These are phyloP conservation scores for Lophochroa leadbeateri DNA, from an alignment of 2,113 vertebrate species.

Conservation along the genomic window DNA sequence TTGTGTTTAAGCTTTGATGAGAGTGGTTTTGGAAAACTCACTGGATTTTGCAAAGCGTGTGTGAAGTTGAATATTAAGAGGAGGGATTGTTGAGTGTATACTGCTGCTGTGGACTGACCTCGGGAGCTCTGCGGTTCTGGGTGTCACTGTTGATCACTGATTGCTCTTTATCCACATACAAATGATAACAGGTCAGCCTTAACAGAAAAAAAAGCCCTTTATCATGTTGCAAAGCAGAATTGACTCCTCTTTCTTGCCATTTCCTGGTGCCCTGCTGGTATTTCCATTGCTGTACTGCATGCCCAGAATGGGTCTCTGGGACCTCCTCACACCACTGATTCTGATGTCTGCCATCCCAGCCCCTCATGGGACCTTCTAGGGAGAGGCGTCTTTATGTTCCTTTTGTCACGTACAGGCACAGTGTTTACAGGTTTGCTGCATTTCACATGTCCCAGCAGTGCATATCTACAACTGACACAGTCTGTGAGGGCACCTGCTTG, in stretches of 20 bases:
- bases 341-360: neutral
- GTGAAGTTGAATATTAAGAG: neutral
- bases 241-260: neutral
- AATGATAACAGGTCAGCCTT: neutral
- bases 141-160: neutral
- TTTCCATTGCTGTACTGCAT: neutral
- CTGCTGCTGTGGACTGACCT: neutral
- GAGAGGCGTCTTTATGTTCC: neutral
- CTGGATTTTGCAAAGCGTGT: neutral
- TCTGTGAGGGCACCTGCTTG: neutral
- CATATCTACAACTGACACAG: neutral
- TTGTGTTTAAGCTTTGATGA: neutral
- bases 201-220: neutral
- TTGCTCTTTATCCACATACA: neutral
- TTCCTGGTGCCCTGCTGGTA: neutral
- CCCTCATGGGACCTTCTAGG: neutral
- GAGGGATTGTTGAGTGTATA: neutral
- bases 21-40: neutral
- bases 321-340: neutral
- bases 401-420: rapidly evolving
- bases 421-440: neutral
- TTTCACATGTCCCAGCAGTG: rapidly evolving
- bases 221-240: neutral
- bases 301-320: neutral
- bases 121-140: neutral